phyloP scores from a whole-genome alignment of 2,797 vertebrate species.

The Acropternis orthonyx region DNA sequence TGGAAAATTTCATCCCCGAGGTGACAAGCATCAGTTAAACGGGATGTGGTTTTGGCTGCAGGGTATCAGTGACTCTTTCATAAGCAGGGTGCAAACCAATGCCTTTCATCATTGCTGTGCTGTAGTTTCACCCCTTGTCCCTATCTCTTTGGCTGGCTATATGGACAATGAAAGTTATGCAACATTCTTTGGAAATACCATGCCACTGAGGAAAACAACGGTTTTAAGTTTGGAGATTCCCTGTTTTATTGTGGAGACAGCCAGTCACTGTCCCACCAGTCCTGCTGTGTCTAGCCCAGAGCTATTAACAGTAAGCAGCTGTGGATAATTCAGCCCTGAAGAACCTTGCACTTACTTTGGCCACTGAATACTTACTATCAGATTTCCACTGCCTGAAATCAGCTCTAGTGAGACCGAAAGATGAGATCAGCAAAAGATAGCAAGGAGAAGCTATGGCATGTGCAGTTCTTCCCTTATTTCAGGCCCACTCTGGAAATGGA shows the following conservation, averaged over 20 bases:
- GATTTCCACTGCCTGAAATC: slow-evolving; percentile 37
- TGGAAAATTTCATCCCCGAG: neutral
- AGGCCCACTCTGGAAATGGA: neutral
- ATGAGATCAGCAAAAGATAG: neutral
- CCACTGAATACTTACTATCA: slow-evolving; percentile 27
- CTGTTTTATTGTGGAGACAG: neutral
- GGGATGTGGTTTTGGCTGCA: neutral
- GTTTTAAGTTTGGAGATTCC: neutral
- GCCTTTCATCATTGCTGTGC: neutral
- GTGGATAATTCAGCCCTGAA: slow-evolving; percentile 26
- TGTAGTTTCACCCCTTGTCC: neutral
- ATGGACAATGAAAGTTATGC: neutral
- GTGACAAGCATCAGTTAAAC: neutral
- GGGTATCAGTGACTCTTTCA: neutral
- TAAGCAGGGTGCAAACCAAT: neutral
- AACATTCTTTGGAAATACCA: neutral
- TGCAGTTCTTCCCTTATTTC: neutral
- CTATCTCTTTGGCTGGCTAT: neutral
- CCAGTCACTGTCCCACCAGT: neutral
- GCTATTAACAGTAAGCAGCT: slow-evolving; percentile 34
- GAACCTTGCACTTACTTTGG: neutral
- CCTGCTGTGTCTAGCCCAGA: neutral
- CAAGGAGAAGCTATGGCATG: neutral
- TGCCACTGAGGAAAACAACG: neutral
- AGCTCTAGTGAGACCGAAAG: neutral